Evolutionary conservation across 2,113 vertebrate genomes (phyloP).

Genomic region (Prunella fulvescens): DNA sequence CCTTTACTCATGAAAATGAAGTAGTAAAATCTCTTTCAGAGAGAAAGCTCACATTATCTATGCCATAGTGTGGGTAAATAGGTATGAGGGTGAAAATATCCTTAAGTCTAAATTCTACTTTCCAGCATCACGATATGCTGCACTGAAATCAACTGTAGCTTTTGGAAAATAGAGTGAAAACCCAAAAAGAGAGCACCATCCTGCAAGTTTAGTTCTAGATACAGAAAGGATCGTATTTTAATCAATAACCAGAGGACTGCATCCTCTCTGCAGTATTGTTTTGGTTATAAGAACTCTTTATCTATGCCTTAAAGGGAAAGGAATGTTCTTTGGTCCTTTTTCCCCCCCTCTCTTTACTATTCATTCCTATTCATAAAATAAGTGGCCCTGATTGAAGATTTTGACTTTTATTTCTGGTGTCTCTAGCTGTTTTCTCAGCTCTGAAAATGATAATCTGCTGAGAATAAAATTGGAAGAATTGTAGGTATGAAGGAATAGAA

Average conservation of each 20-base stretch:
- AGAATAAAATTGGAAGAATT: neutral
- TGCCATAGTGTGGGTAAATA: neutral
- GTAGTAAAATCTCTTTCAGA: neutral
- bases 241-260: neutral
- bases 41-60: neutral
- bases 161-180: neutral
- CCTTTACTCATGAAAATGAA: neutral
- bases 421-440: neutral
- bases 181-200: neutral
- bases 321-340: neutral
- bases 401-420: neutral
- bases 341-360: accelerated
- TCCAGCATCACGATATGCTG: neutral
- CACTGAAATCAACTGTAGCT: neutral
- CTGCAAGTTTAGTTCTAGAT: neutral
- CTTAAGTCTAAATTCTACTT: neutral
- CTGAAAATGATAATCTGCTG: neutral
- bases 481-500: neutral
- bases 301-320: neutral
- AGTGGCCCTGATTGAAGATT: neutral
- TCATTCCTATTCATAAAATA: neutral
- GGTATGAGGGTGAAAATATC: neutral
- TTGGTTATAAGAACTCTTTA: neutral
- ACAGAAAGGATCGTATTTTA: neutral
- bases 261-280: neutral